phyloP scores from a whole-genome alignment of 2,888 invertebrate species.

The Colostygia pectinataria region DNA sequence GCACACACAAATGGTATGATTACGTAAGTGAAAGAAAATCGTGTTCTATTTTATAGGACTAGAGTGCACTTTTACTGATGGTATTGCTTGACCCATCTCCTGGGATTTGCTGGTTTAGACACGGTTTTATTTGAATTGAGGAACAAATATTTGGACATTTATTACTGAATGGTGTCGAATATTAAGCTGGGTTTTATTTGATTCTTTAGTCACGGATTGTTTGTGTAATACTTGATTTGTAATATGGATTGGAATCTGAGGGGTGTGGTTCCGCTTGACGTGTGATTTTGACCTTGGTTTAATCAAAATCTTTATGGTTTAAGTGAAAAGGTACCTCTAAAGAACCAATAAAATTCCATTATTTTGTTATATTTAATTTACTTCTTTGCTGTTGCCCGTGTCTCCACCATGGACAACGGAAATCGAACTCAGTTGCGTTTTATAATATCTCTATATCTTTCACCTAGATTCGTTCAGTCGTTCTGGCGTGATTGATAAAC shows the following conservation, averaged over 20 bases:
- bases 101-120: constrained; percentile 75
- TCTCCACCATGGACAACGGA: too few species aligned
- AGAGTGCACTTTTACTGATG: constrained; percentile 34
- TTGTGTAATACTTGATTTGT: constrained; percentile 41
- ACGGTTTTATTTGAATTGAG: constrained; percentile 79
- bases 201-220: constrained; percentile 65
- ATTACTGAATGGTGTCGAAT: constrained; percentile 75
- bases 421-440: too few species aligned
- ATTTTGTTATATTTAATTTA: not conserved
- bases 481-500: too few species aligned
- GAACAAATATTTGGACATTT: constrained; percentile 82
- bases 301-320: constrained; percentile 13
- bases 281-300: constrained; percentile 20
- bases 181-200: constrained; percentile 73
- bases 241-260: constrained; percentile 44
- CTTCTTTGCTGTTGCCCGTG: too few species aligned
- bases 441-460: too few species aligned
- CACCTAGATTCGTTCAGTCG: too few species aligned
- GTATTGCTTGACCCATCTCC: constrained; percentile 69
- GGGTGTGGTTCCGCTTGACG: constrained; percentile 20
- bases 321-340: not conserved
- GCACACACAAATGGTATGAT: constrained; percentile 36
- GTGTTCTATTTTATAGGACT: constrained; percentile 33
- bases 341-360: too few species aligned
- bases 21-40: constrained; percentile 37